Base-by-base conservation (phyloP, 2,888 invertebrate genomes). In the Amiota mariae region DNA sequence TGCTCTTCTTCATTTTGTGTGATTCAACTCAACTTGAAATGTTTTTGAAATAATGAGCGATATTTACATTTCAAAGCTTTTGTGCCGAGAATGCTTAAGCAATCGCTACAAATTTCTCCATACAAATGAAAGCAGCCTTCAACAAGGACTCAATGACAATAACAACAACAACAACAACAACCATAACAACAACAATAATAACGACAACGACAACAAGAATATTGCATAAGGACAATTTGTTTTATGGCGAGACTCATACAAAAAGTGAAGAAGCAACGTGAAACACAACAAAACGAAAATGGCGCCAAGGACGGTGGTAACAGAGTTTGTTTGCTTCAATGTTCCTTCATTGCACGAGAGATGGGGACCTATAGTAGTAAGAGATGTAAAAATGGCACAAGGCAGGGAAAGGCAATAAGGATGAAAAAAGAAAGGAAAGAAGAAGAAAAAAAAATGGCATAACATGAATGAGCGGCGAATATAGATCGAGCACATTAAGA, bases 31-130 rank as follows among this genome's bases (percentile, higher is more conserved):
- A 66, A 66, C 66, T 24, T 15, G 18, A 66, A 48, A 48, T 48
- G 18, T 66, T 66, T 66, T 81, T 76, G 78, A 85, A 84, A 82
- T 85, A 84, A 83, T 84, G 82, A 83, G 85, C 75, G 73, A 81
- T 82, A 83, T 84, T 83, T 84, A 83, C 85, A 83, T 83, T 83
- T 84, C 81, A 83, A 83, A 83, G 82, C 81, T 46, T 64, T 13
- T 46, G 20, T 46, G 8, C n/a, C 18, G 56, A 13, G 18, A n/a
- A 15, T 11, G 64, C 64, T 64, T 66, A 18, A 48, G 15, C 18
- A 18, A 11, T 11, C 57, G 12, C 47, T 15, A 47, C 61, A 13
- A 63, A 8, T 15, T 18, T 47, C 20, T 66, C 20, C 64, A 71
- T 76, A 49, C 54, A 46, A 36, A 36, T 36, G 36, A 36, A 36